Evolutionary conservation across 2,797 vertebrate genomes (phyloP), one percentile per base, ranked within the genome.

Genomic region (Sebastes oblongus): DNA sequence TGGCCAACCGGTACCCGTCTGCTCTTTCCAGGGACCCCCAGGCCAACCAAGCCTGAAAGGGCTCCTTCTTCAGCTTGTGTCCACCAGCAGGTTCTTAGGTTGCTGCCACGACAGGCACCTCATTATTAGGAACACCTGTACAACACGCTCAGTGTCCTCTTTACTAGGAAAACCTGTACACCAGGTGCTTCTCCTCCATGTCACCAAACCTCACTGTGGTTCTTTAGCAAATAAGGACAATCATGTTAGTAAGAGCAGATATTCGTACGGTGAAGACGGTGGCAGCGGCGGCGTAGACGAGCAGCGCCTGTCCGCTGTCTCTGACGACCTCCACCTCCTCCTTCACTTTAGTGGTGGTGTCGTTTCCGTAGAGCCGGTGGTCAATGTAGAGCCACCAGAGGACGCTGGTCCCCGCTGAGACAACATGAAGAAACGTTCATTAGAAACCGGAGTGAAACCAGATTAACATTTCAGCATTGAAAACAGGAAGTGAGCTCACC

Each of bases 331-430:
- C 83, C 1, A 1, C 54, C 32, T 32, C 95, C 88, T 86, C 88
- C 29, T 27, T 58, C 32, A 75, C 85, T 24, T 87, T 88, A 1
- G 85, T 2, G 13, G 92, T 54, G 0, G 94, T 95, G 86, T 94
- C 88, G 81, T 95, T 96, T 22, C 90, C 94, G 14, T 95, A 96
- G 50, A 96, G 92, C 89, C 95, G 96, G 89, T 97, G 95, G 87
- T 98, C 98, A 68, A 97, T 96, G 84, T 99, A 99, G 4, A 99
- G 93, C 98, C 98, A 99, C 98, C 98, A 99, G 5, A 99, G 95
- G 24, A 98, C 95, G 70, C 98, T 95, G 30, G 97, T 99, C 70
- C 98, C 98, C 86, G 96, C 98, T 99, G 66, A 71, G 50, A 77
- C 10, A 1, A 66, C 25, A 27, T 42, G 22, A 25, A 32, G 18